Evolutionary conservation across 1,140 invertebrate genomes (phyloP).

Genomic region (Cheumatopsyche charites): DNA sequence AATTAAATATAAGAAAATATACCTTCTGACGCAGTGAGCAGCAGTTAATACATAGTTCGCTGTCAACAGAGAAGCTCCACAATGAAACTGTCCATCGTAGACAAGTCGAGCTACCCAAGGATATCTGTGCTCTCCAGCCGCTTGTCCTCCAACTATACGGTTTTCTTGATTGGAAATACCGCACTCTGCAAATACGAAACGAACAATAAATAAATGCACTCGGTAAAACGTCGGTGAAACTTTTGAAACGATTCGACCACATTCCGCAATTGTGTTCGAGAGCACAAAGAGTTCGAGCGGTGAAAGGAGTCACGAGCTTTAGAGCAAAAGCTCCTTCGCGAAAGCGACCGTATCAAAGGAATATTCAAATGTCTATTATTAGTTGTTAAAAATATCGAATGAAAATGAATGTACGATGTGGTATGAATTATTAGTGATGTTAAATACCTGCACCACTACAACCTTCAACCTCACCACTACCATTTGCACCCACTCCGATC

Average conservation of each 20-base stretch:
- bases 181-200: conserved; percentile 62
- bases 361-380: too few relatives aligned
- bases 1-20: conserved; percentile 39
- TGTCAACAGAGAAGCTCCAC: conserved; percentile 83
- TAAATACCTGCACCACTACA: conserved; percentile 41
- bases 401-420: neutral
- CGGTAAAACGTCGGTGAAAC: neutral
- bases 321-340: neutral
- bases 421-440: conserved; percentile 28
- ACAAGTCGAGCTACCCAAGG: conserved; percentile 85
- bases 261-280: neutral
- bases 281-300: neutral
- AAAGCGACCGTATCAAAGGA: too few relatives aligned
- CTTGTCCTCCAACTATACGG: conserved; percentile 74
- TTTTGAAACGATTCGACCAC: neutral
- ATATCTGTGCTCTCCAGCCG: conserved; percentile 80
- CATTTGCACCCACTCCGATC: conserved; percentile 16
- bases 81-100: conserved; percentile 88
- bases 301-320: conserved; percentile 21
- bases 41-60: conserved; percentile 73
- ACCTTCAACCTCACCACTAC: conserved; percentile 22
- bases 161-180: conserved; percentile 74
- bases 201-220: conserved; percentile 12
- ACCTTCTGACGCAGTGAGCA: conserved; percentile 73
- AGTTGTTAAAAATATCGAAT: too few relatives aligned